Evolutionary conservation across 2,888 invertebrate genomes (phyloP), one percentile per base, ranked within the genome.

Genomic region (Acanthosoma haemorrhoidale): DNA sequence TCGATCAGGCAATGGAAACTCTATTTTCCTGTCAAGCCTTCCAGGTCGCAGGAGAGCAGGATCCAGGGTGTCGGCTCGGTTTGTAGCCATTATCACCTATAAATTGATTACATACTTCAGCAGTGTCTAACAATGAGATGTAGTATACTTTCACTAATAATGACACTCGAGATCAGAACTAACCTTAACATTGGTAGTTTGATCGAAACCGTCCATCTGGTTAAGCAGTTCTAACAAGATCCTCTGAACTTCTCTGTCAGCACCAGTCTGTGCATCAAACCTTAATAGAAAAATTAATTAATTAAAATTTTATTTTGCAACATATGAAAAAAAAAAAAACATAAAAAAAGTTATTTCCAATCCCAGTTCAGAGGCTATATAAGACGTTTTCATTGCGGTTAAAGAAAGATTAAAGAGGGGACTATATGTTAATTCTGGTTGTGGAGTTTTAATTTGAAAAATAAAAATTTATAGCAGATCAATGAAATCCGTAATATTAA

Each of bases 201-300:
- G 98, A 82, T 99, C 99, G 80, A 99, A 99, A 64, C 99, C 99
- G 82, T 99, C 99, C 99, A 99, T 99, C 82, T 99, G 99, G 83
- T 99, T 99, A 6, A 99, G 84, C 69, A 99, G 83, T 79, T 99
- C 99, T 18, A 99, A 83, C 31, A 99, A 82, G 80, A 99, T 99
- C 82, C 99, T 88, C 80, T 99, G 99, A 0, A 99, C 98, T 82
- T 99, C 97, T 77, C 97, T 86, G 84, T 98, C 97, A 66, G 96
- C 97, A 77, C 97, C 97, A 73, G 97, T 98, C 81, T 98, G 97
- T 2, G 97, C 97, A 82, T 98, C 97, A 81, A 98, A 96, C 78
- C 67, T 66, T n/a, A n/a, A n/a, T n/a, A n/a, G n/a, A n/a, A 32
- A 51, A 51, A 63, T 1, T 13, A 39, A 16, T 16, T 98, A 4